A percentile compares a stretch with the other conserved stretches of the same genome.
Conservation (phyloP, 1,140 invertebrate genomes). For the Mya arenaria region DNA sequence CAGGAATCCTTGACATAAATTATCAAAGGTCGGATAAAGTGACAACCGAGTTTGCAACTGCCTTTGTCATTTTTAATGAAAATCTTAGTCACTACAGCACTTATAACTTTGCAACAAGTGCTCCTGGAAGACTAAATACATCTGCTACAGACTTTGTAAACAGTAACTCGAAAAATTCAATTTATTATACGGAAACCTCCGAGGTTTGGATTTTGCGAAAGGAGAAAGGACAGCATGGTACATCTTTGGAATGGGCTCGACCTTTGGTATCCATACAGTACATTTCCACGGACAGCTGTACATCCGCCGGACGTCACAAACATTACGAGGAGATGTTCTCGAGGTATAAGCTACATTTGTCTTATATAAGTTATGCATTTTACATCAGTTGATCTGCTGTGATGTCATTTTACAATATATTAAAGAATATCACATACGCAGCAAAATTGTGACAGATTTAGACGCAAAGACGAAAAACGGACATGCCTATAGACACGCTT, state of each 20-base stretch:
- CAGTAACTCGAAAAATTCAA: conserved; percentile 68
- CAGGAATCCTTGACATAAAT: conserved; percentile 52
- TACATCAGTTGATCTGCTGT: too few species aligned
- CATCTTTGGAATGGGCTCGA: conserved; percentile 69
- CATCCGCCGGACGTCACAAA: conserved; percentile 45
- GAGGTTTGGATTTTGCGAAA: conserved; percentile 62
- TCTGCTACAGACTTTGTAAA: conserved; percentile 54
- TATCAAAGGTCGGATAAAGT: conserved; percentile 50
- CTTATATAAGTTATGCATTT: too few species aligned
- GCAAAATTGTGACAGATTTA: too few species aligned
- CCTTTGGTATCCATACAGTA: conserved; percentile 70
- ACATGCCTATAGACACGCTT: too few species aligned
- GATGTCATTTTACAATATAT: too few species aligned
- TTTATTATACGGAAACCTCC: conserved; percentile 72
- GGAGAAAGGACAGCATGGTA: conserved; percentile 70
- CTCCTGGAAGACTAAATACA: conserved; percentile 50
- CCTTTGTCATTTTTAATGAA: conserved; percentile 70
- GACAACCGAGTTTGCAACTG: conserved; percentile 67
- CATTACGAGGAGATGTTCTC: conserved; percentile 68
- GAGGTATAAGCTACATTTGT: conserved; percentile 74
- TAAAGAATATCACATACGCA: too few species aligned
- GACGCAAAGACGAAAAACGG: too few species aligned
- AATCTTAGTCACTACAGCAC: conserved; percentile 70
- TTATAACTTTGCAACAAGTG: conserved; percentile 64
- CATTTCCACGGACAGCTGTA: conserved; percentile 76